Evolutionary conservation across 2,797 vertebrate species (phyloP).

Genomic region (Helostoma temminkii): DNA sequence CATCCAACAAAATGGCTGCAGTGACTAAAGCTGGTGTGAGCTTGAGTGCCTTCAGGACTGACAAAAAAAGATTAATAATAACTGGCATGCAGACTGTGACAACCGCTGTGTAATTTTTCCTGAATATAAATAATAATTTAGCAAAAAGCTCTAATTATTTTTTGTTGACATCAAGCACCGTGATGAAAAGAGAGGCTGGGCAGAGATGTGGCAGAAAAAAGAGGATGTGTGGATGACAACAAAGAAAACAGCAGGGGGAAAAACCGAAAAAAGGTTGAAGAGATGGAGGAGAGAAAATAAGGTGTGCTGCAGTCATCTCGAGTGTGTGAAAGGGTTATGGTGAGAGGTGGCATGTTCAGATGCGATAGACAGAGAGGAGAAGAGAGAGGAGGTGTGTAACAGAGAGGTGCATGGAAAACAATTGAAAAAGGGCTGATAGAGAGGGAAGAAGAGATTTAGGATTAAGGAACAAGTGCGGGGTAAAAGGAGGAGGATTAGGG

Average conservation of each 20-base stretch:
- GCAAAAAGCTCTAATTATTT: conserved; percentile 9
- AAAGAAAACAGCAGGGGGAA: conserved; percentile 40
- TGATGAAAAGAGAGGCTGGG: conserved; percentile 18
- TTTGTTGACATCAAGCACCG: conserved; percentile 14
- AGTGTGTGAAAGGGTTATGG: conserved; percentile 75
- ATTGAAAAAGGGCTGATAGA: conserved; percentile 64
- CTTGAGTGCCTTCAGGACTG: conserved; percentile 35
- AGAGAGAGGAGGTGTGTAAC: conserved; percentile 66
- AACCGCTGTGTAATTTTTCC: conserved; percentile 5
- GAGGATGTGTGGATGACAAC: conserved; percentile 49
- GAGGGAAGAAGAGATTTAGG: conserved; percentile 81
- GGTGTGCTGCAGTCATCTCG: conserved; percentile 67
- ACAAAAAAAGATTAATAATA: conserved; percentile 13
- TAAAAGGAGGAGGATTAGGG: conserved; percentile 79
- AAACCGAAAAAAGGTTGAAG: conserved; percentile 36
- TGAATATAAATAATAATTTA: conserved; percentile 2
- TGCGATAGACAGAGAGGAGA: conserved; percentile 62
- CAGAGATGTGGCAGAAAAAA: conserved; percentile 20
- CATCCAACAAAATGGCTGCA: conserved; percentile 80
- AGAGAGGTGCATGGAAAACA: conserved; percentile 73
- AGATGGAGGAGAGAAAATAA: conserved; percentile 62
- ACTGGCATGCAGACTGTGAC: conserved; percentile 28
- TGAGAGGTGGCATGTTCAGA: conserved; percentile 76
- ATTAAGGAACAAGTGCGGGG: conserved; percentile 81
- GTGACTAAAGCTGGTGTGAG: conserved; percentile 72